A percentile compares a stretch with the other conserved stretches of the same genome.
Conservation (phyloP, 2,113 vertebrate species). For the Larimichthys crocea region DNA sequence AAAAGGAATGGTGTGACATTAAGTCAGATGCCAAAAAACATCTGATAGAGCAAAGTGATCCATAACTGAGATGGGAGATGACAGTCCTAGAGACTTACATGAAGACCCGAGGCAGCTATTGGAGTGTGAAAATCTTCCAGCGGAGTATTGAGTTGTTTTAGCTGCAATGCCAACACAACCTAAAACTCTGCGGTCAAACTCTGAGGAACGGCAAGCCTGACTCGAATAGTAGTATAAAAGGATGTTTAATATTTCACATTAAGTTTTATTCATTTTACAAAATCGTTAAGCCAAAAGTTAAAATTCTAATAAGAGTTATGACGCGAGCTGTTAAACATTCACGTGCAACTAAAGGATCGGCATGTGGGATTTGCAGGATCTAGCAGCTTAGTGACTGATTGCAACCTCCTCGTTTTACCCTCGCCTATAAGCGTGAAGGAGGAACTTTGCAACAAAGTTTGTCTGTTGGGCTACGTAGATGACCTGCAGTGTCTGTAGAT, state of each 20-base stretch:
- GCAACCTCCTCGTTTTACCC: too few species aligned
- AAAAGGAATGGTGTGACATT: neutral
- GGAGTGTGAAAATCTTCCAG: neutral
- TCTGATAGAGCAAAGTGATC: conserved; percentile 4
- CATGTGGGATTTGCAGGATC: too few species aligned
- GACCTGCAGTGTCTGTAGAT: too few species aligned
- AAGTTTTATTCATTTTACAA: neutral
- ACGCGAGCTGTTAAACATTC: neutral
- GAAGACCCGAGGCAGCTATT: conserved; percentile 7
- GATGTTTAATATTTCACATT: neutral
- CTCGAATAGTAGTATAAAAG: neutral
- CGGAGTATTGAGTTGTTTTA: neutral
- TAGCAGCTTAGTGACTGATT: too few species aligned
- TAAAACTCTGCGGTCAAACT: neutral
- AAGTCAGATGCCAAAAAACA: neutral
- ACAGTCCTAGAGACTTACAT: neutral
- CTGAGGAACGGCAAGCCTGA: neutral
- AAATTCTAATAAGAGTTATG: neutral
- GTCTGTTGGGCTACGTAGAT: too few species aligned
- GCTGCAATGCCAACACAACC: neutral
- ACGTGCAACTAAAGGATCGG: neutral
- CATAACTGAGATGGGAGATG: neutral
- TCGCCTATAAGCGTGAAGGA: too few species aligned
- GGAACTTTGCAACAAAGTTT: too few species aligned
- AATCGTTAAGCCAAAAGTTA: too few species aligned